Evolutionary conservation across 2,888 invertebrate species (phyloP), one percentile per base, ranked within the genome.

Genomic region (Coleophora deauratella): DNA sequence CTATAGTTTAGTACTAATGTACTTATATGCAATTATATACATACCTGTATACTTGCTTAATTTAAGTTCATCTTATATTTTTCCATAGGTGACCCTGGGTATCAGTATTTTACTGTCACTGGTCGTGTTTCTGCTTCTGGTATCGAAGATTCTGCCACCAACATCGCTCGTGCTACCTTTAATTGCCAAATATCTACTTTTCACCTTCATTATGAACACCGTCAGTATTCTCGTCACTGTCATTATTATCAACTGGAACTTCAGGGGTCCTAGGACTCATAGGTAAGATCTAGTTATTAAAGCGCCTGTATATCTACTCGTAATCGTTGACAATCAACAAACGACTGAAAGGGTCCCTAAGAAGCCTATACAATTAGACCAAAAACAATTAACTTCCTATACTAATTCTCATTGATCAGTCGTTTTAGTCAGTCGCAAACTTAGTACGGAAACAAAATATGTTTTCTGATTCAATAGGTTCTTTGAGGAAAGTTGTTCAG

Each of bases 131-230:
- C 89, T 99, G 75, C 88, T 99, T 71, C 91, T 99, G 59, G 98
- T 99, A 51, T 98, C 98, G 53, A 99, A 99, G 87, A 99, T 99
- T 82, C 90, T 99, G 57, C 99, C 99, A 50, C 99, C 99, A 41
- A 99, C 98, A 1, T 99, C 99, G 39, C 91, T 98, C 51, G 98
- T 98, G 68, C 90, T 99, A 65, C 99, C 99, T 40, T 91, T 99
- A 47, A 99, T 99, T 66, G 98, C 99, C 76, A 99, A 99, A 87
- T 99, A 99, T 86, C 90, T 99, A 55, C 90, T 99, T 38, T 99
- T 99, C 86, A 99, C 99, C 43, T 99, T 99, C 87, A 97, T 99
- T 63, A 98, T 99, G 98, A 99, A 99, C 85, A 99, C 99, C 49
- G 96, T 99, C 68, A 98, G 98, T 88, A 99, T 99, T 81, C 90